phyloP scores from a whole-genome alignment of 2,888 invertebrate species.

The Drosophila atripex region DNA sequence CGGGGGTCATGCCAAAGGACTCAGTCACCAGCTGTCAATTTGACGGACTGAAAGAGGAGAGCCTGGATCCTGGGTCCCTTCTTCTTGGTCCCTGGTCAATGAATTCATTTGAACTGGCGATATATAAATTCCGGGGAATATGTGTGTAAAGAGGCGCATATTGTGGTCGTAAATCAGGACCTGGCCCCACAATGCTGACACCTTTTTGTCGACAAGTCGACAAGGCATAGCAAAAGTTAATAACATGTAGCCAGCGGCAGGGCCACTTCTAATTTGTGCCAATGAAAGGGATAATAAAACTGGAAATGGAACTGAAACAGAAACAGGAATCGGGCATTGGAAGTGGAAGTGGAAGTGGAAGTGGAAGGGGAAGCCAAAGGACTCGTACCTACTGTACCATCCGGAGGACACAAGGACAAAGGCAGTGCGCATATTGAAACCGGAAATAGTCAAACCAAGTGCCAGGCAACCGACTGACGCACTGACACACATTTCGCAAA shows the following conservation, averaged over 20 bases:
- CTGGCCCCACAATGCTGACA: slow-evolving; percentile 37
- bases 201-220: slow-evolving; percentile 59
- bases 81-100: slow-evolving; percentile 13
- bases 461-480: slow-evolving; percentile 77
- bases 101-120: slow-evolving; percentile 28
- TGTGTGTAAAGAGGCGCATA: slow-evolving; percentile 13
- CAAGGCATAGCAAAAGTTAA: slow-evolving; percentile 71
- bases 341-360: not conserved
- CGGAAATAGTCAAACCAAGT: slow-evolving; percentile 80
- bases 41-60: slow-evolving; percentile 29
- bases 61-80: not conserved
- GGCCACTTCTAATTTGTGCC: slow-evolving; percentile 48
- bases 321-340: slow-evolving; percentile 5
- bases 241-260: slow-evolving; percentile 57
- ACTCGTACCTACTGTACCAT: slow-evolving; percentile 73
- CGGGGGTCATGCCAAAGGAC: slow-evolving; percentile 26
- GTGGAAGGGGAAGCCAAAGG: slow-evolving; percentile 37
- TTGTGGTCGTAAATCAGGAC: slow-evolving; percentile 60
- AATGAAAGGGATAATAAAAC: slow-evolving; percentile 35
- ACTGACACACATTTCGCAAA: slow-evolving; percentile 76
- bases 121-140: slow-evolving; percentile 7
- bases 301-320: slow-evolving; percentile 35
- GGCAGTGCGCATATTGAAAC: slow-evolving; percentile 76
- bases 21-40: slow-evolving; percentile 57
- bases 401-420: slow-evolving; percentile 34